These are phyloP conservation scores for Leptosomus discolor DNA, from an alignment of 2,113 vertebrate species.

Conservation along the genomic window DNA sequence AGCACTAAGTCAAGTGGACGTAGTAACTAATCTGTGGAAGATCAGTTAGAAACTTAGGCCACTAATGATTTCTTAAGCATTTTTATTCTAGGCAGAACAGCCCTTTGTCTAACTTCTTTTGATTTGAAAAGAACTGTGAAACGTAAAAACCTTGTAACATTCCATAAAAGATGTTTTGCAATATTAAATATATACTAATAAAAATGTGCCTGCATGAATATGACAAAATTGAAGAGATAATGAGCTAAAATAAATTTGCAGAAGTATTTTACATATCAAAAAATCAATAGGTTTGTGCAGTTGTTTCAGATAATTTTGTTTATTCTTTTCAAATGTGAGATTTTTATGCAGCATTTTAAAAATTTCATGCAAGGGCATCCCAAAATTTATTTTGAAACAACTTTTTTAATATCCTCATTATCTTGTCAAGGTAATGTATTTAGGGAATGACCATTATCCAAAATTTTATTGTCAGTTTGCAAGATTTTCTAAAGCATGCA, in stretches of 20 bases:
- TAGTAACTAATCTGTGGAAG: neutral
- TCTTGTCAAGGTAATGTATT: neutral
- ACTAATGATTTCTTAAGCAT: neutral
- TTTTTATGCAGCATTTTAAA: neutral
- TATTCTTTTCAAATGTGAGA: neutral
- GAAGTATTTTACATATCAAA: constrained; percentile 52
- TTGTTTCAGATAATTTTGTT: constrained; percentile 27
- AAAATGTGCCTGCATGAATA: neutral
- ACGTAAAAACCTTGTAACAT: neutral
- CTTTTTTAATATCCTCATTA: neutral
- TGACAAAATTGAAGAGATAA: constrained; percentile 27
- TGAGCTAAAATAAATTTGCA: constrained; percentile 31
- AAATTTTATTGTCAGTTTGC: neutral
- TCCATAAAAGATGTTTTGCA: neutral
- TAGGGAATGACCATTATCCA: neutral
- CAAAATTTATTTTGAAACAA: neutral
- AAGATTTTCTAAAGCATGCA: neutral
- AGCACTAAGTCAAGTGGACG: neutral
- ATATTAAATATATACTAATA: neutral
- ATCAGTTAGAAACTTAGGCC: neutral
- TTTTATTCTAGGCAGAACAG: neutral
- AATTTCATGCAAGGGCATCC: neutral
- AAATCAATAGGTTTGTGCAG: neutral
- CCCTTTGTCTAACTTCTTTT: neutral
- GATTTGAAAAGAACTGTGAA: neutral